Evolutionary conservation across 1,140 invertebrate genomes (phyloP).

Genomic region (Cydia pomonella): DNA sequence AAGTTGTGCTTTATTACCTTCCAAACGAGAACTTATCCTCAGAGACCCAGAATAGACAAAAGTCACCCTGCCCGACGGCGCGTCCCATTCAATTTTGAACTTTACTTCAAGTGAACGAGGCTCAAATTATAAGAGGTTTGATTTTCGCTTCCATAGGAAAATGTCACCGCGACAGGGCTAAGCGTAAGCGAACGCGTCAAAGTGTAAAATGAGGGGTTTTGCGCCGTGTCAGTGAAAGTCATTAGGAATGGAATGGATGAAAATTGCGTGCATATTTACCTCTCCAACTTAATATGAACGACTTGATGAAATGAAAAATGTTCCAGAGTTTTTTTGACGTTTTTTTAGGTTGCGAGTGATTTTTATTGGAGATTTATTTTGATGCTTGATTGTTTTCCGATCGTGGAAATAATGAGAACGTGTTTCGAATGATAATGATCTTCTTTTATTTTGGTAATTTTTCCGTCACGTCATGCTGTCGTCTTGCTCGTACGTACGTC

Average conservation of each 20-base stretch:
- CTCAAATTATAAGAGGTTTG: conserved; percentile 45
- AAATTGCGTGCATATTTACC: conserved; percentile 78
- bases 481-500: conserved; percentile 22
- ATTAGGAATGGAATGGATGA: conserved; percentile 79
- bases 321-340: conserved; percentile 48
- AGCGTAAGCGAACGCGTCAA: conserved; percentile 79
- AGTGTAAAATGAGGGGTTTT: conserved; percentile 81
- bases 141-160: conserved; percentile 66
- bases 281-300: conserved; percentile 75
- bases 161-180: conserved; percentile 75
- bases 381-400: conserved; percentile 36
- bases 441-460: neutral
- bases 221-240: conserved; percentile 78
- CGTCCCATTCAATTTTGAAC: conserved; percentile 51
- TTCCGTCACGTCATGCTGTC: neutral
- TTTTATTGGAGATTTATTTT: conserved; percentile 45
- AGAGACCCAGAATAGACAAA: conserved; percentile 74
- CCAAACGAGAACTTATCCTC: conserved; percentile 64
- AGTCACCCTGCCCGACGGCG: conserved; percentile 55
- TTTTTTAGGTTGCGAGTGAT: conserved; percentile 40
- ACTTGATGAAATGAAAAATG: conserved; percentile 68
- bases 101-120: conserved; percentile 54
- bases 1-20: conserved; percentile 52
- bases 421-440: conserved; percentile 27
- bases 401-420: conserved; percentile 37